phyloP scores from a whole-genome alignment of 2,888 invertebrate species.

The Gymnoscelis rufifasciata region DNA sequence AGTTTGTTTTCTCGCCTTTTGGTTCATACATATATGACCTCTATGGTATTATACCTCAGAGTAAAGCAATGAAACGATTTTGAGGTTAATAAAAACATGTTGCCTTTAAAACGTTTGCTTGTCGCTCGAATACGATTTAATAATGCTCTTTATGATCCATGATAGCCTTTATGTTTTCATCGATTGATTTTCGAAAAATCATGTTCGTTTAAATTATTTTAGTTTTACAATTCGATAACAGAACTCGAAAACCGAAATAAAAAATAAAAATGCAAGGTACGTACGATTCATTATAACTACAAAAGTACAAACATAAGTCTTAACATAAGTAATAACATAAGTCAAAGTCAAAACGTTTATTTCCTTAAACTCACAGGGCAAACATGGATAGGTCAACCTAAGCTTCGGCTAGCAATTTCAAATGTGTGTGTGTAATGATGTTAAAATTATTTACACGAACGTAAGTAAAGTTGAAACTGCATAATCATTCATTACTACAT shows the following conservation, averaged over 20 bases:
- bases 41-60: slow-evolving; percentile 11
- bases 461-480: not conserved
- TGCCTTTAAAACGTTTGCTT: slow-evolving; percentile 37
- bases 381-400: too few species aligned
- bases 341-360: too few species aligned
- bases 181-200: slow-evolving; percentile 22
- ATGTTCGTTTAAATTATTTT: slow-evolving; percentile 12
- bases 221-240: slow-evolving; percentile 6
- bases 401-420: too few species aligned
- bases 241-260: too few species aligned
- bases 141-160: slow-evolving; percentile 36
- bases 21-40: slow-evolving; percentile 7
- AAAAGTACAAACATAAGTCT: too few species aligned
- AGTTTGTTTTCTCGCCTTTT: not conserved
- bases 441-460: not conserved
- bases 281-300: too few species aligned
- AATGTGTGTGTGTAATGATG: too few species aligned
- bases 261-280: slow-evolving; percentile 15
- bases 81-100: slow-evolving; percentile 35
- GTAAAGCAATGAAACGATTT: slow-evolving; percentile 34
- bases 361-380: too few species aligned
- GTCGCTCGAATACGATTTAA: slow-evolving; percentile 44
- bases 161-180: slow-evolving; percentile 35
- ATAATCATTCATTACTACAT: slow-evolving; percentile 4
- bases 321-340: too few species aligned